Evolutionary conservation across 2,113 vertebrate genomes (phyloP).

Genomic region (Myanophis thanlyinensis): DNA sequence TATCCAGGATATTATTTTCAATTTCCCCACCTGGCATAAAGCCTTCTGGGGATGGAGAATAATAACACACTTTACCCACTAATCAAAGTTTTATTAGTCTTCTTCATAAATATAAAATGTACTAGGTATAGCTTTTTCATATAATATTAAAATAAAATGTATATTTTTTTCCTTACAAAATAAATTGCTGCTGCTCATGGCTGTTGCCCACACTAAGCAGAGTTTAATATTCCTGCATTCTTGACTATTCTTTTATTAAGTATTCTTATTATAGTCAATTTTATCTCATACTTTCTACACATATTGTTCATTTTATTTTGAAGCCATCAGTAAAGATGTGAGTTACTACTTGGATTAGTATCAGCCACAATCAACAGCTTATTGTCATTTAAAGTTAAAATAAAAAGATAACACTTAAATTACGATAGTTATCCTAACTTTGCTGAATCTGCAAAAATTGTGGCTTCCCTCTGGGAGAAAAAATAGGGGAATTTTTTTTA

Average conservation of each 20-base stretch:
- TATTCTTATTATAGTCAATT: background rate
- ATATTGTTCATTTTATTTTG: background rate
- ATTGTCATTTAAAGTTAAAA: background rate
- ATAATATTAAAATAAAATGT: background rate
- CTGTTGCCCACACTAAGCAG: background rate
- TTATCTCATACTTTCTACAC: background rate
- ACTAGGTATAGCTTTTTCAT: background rate
- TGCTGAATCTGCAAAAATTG: background rate
- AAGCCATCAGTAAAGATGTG: background rate
- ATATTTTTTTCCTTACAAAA: background rate
- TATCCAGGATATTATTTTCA: background rate
- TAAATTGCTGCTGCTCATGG: background rate
- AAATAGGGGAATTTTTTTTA: background rate
- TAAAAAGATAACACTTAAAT: background rate
- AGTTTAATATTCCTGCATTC: background rate
- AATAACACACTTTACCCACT: background rate
- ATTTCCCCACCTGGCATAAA: background rate
- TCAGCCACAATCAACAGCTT: background rate
- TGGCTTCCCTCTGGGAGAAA: background rate
- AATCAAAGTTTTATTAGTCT: background rate
- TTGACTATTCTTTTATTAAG: background rate
- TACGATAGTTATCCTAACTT: background rate
- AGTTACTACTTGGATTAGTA: background rate
- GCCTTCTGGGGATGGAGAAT: background rate
- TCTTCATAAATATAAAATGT: background rate